These are phyloP conservation scores for Lasioglossum albipes DNA, from an alignment of 1,140 invertebrate genomes.

Conservation along the genomic window DNA sequence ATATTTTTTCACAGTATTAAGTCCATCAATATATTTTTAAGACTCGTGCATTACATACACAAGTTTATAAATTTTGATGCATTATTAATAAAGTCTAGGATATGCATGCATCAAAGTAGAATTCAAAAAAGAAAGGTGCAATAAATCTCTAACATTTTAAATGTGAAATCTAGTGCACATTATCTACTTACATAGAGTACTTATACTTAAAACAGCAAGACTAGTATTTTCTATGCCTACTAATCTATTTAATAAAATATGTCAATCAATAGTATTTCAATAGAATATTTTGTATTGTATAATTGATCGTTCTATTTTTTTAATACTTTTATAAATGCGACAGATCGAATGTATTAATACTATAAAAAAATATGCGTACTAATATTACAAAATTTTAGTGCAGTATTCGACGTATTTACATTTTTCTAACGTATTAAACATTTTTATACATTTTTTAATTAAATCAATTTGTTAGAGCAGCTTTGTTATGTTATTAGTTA, in stretches of 20 bases:
- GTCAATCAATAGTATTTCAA: conserved; percentile 7
- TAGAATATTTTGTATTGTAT: conserved; percentile 24
- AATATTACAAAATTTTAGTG: conserved; percentile 22
- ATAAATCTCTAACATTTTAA: conserved; percentile 42
- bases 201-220: conserved; percentile 38
- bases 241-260: conserved; percentile 20
- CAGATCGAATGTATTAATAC: not conserved
- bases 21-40: conserved; percentile 10
- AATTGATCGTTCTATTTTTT: conserved; percentile 20
- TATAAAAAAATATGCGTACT: conserved; percentile 7
- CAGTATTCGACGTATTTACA: not conserved
- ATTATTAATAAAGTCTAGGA: not conserved
- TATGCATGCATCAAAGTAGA: conserved; percentile 41
- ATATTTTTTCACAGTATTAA: conserved; percentile 19
- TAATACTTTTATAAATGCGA: conserved; percentile 17
- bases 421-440: conserved; percentile 19
- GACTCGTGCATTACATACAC: conserved; percentile 22
- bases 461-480: conserved; percentile 65
- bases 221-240: conserved; percentile 35
- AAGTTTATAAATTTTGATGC: not conserved
- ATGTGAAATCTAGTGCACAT: conserved; percentile 37
- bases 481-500: conserved; percentile 22
- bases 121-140: conserved; percentile 38
- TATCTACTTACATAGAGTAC: conserved; percentile 46
- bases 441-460: conserved; percentile 71